Evolutionary conservation across 1,140 invertebrate genomes (phyloP), one percentile per base, ranked within the genome.

Genomic region (Periplaneta americana): DNA sequence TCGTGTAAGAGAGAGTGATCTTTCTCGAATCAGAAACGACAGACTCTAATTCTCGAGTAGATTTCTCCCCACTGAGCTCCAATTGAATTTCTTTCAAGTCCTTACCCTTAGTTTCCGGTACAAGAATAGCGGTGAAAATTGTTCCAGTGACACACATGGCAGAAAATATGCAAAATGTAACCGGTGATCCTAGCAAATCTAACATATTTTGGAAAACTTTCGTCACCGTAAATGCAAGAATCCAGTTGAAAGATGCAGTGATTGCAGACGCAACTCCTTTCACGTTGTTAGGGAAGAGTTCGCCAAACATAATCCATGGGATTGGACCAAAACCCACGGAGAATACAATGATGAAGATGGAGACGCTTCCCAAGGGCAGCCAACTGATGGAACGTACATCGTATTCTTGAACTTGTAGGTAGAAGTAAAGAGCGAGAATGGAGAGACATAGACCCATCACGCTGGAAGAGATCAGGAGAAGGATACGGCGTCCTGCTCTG

Each of bases 381-480:
- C 88, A 90, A 5, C 86, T 86, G 36, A 91, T 84, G 31, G 35
- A 87, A 32, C 76, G 84, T 11, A 75, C 86, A 1, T 74, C 81
- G 8, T 35, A 5, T n/a, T 82, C 75, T 0, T 83, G 35, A 0
- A 10, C 34, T 84, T 93, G 93, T 31, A 95, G 84, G 85, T 94
- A 96, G 86, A 96, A 96, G 87, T 94, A 97, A 2, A 90, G 87
- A 13, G 95, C 96, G 0, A 98, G 88, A 0, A 90, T 86, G n/a
- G 90, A 88, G 13, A 97, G 88, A 1, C 93, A 95, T 9, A 95
- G 35, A 31, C 92, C 91, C 95, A 97, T 97, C 9, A 92, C 88
- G 1, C 91, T 87, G 74, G 92, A 93, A 74, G 96, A 97, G 80
- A 96, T 92, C 86, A 96, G 95, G 0, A 98, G 88, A 0, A 98